Evolutionary conservation across 2,888 invertebrate species (phyloP), one percentile per base, ranked within the genome.

Genomic region (Alloscopus bannaensis): DNA sequence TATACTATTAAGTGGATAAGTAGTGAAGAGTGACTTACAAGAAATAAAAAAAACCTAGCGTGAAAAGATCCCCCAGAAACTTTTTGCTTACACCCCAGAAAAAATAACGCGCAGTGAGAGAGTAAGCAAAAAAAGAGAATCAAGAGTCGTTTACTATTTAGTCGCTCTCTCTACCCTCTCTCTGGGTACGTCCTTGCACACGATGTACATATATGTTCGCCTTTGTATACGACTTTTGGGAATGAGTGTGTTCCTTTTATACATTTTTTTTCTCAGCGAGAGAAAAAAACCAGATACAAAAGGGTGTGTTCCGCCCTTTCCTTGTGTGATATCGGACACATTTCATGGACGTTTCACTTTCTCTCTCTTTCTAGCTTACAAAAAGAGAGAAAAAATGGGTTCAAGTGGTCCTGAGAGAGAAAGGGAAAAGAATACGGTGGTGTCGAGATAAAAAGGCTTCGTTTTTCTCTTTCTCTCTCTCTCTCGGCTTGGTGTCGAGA

Each of bases 381-480:
- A n/a, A n/a, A n/a, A n/a, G n/a, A n/a, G n/a, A n/a, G n/a, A n/a
- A 13, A 80, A 81, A 79, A 71, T 64, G 81, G 70, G 73, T 83
- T 16, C 81, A 81, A 83, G 83, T 83, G 84, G 83, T 81, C 83
- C 80, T 70, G 72, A 70, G 78, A 83, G 80, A 82, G 77, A 84
- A 82, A 78, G 64, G n/a, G n/a, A n/a, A n/a, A n/a, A n/a, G n/a
- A n/a, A n/a, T n/a, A n/a, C n/a, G n/a, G n/a, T n/a, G 64, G 78
- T 85, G 84, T 84, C 84, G 68, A 85, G 86, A 86, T 86, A 86
- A 82, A 79, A 81, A n/a, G n/a, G n/a, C n/a, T n/a, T n/a, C n/a
- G n/a, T n/a, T n/a, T n/a, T n/a, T n/a, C n/a, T n/a, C n/a, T n/a
- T n/a, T n/a, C n/a, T n/a, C n/a, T n/a, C n/a, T n/a, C n/a, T n/a